Conservation (phyloP, 30 jellyfish, hydroid and myxozoan genomes). For the Turritopsis dohrnii region DNA sequence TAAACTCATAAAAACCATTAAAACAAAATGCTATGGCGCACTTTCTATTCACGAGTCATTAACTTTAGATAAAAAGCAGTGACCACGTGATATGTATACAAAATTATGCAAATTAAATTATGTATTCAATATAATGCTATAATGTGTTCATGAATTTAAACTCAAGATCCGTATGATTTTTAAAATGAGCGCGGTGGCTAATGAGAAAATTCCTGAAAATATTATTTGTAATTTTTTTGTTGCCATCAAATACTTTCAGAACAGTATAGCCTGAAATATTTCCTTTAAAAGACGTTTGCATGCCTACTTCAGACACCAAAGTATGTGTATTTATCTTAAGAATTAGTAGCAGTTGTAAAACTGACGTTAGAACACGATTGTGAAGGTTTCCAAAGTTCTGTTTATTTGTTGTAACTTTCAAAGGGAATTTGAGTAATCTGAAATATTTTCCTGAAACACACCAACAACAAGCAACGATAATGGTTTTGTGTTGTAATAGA, state of each 20-base stretch:
- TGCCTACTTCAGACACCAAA: too few species aligned
- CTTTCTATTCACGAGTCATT: neutral
- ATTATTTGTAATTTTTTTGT: neutral
- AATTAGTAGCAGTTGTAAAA: too few species aligned
- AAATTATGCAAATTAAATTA: neutral
- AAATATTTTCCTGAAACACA: too few species aligned
- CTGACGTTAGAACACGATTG: too few species aligned
- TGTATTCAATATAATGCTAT: neutral
- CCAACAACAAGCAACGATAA: too few species aligned
- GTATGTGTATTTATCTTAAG: too few species aligned
- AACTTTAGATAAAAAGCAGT: neutral
- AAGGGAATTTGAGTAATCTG: too few species aligned
- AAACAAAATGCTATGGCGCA: neutral
- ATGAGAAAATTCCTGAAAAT: neutral
- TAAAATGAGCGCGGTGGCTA: neutral
- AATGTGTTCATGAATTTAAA: too few species aligned
- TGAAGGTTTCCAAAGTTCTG: too few species aligned
- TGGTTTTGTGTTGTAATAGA: too few species aligned
- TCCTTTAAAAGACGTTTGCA: too few species aligned
- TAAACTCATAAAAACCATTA: neutral
- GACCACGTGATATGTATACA: neutral
- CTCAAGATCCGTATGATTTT: neutral
- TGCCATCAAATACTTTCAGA: neutral
- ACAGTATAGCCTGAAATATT: neutral
- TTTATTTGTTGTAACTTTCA: too few species aligned